Conservation (phyloP, 1,140 invertebrate genomes). For the Zaprionus vittiger region DNA sequence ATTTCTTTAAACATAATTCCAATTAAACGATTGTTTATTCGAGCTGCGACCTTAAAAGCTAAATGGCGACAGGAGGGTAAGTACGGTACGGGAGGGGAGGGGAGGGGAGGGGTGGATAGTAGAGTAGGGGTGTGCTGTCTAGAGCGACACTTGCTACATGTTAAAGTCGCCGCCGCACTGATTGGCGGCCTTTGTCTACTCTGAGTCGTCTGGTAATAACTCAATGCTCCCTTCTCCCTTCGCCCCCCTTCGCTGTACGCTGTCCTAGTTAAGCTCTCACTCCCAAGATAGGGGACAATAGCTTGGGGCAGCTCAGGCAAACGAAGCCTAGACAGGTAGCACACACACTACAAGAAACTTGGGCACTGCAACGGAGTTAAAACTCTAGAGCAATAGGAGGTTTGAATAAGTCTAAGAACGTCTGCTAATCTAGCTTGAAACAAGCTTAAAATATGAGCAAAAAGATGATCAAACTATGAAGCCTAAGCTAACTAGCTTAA, state of each 20-base stretch:
- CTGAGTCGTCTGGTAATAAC: constrained; percentile 64
- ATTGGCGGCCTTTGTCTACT: constrained; percentile 23
- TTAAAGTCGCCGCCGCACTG: constrained; percentile 3
- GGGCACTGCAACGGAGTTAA: neutral
- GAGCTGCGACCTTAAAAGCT: constrained; percentile 27
- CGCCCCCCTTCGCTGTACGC: neutral
- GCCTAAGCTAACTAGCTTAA: neutral
- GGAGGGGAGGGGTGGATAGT: neutral
- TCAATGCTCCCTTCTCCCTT: constrained; percentile 46
- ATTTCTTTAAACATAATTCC: constrained; percentile 71
- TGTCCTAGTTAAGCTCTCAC: neutral
- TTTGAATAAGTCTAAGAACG: neutral
- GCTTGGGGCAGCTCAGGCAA: neutral
- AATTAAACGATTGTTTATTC: constrained; percentile 75
- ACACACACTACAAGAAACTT: neutral
- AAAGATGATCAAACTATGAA: neutral
- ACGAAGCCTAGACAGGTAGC: neutral
- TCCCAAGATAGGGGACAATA: constrained; percentile 4
- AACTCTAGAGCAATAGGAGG: neutral
- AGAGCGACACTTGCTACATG: constrained; percentile 55
- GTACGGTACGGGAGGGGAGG: neutral
- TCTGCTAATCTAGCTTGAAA: neutral
- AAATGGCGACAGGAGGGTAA: no score
- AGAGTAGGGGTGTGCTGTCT: constrained; percentile 13
- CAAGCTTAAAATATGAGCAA: neutral